Evolutionary conservation across 2,888 invertebrate genomes (phyloP).

Genomic region (Coelopa pilipes): DNA sequence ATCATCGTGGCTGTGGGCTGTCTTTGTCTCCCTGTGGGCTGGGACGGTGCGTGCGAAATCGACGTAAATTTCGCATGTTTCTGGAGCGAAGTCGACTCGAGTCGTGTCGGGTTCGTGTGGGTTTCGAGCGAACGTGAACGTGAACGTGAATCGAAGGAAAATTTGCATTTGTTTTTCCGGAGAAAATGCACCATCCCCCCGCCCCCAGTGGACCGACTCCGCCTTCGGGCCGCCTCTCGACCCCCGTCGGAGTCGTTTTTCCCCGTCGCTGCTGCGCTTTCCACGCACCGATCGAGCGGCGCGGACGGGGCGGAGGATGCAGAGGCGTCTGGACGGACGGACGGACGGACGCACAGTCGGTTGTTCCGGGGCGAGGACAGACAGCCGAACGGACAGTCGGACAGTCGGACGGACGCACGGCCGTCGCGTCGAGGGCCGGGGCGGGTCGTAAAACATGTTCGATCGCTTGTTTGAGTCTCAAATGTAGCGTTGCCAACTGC

Average conservation of each 20-base stretch:
- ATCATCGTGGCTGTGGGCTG: too few species aligned
- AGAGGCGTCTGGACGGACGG: neutral
- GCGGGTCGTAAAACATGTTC: conserved; percentile 21
- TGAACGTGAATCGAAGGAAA: neutral
- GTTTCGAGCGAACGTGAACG: neutral
- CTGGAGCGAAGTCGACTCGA: neutral
- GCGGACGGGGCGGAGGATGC: neutral
- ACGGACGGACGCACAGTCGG: neutral
- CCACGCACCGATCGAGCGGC: neutral
- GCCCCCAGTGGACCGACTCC: too few species aligned
- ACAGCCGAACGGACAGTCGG: neutral
- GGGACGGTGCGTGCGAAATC: conserved; percentile 22
- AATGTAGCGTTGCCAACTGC: conserved; percentile 30
- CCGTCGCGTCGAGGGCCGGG: too few species aligned
- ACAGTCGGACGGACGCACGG: conserved; percentile 7
- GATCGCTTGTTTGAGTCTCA: conserved; percentile 33
- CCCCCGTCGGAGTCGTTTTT: neutral
- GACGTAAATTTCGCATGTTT: conserved; percentile 19
- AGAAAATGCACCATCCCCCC: neutral
- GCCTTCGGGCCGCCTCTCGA: too few species aligned
- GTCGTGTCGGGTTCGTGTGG: neutral
- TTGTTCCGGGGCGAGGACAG: neutral
- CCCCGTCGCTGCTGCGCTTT: neutral
- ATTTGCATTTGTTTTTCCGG: conserved; percentile 21
- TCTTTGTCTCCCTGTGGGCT: too few species aligned